Percentiles rank a stretch among this genome's conserved stretches.
phyloP scores from a whole-genome alignment of 2,797 vertebrate genomes.

The Chelon auratus region DNA sequence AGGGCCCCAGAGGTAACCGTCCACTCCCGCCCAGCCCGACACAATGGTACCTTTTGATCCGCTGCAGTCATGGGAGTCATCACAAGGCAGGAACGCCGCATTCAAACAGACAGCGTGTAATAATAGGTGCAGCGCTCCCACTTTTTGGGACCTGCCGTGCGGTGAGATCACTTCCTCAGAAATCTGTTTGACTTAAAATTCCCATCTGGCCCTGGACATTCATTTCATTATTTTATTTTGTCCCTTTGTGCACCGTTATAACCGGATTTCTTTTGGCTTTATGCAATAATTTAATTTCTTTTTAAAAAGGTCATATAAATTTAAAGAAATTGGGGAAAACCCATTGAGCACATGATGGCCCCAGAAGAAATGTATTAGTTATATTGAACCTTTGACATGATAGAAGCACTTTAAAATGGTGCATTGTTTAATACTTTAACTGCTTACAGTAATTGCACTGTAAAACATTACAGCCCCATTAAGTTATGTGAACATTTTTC shows the following conservation, averaged over 20 bases:
- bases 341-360: neutral
- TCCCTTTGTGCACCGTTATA: neutral
- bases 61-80: conserved; percentile 72
- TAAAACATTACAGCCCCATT: too few relatives aligned
- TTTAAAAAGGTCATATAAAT: conserved; percentile 1
- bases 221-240: neutral
- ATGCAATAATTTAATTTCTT: neutral
- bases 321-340: neutral
- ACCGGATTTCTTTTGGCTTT: conserved; percentile 8
- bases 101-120: conserved; percentile 55
- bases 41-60: conserved; percentile 73
- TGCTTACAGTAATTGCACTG: too few relatives aligned
- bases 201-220: too few relatives aligned
- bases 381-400: too few relatives aligned
- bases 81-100: conserved; percentile 60
- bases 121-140: conserved; percentile 58
- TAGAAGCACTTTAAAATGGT: too few relatives aligned
- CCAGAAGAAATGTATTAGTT: too few relatives aligned
- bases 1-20: conserved; percentile 33
- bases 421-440: too few relatives aligned
- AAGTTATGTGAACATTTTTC: too few relatives aligned
- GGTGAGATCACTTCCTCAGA: conserved; percentile 52
- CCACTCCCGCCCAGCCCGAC: conserved; percentile 44
- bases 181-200: neutral
- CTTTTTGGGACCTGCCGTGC: conserved; percentile 47